Evolutionary conservation across 2,888 invertebrate species (phyloP).

Genomic region (Nematopogon swammerdamellus): DNA sequence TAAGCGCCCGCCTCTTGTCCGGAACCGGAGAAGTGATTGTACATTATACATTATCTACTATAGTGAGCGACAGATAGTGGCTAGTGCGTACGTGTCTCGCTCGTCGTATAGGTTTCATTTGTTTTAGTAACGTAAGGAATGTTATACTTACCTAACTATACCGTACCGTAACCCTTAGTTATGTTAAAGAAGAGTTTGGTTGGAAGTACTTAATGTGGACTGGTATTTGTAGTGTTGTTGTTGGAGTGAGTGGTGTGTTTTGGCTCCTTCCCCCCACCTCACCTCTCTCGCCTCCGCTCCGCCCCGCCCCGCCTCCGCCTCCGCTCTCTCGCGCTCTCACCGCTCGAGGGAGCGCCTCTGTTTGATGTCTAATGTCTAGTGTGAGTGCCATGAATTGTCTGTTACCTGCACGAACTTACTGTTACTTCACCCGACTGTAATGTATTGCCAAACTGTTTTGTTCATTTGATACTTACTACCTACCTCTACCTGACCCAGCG

Average conservation of each 20-base stretch:
- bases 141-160: too few species aligned
- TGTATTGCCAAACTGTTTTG: slow-evolving; percentile 51
- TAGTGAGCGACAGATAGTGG: slow-evolving; percentile 56
- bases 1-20: slow-evolving; percentile 49
- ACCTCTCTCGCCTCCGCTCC: slow-evolving; percentile 1
- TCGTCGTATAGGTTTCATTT: slow-evolving; percentile 49
- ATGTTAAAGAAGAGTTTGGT: slow-evolving; percentile 34
- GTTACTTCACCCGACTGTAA: slow-evolving; percentile 23
- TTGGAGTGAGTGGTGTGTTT: slow-evolving; percentile 37
- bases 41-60: slow-evolving; percentile 33
- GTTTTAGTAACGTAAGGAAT: slow-evolving; percentile 55
- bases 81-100: slow-evolving; percentile 41
- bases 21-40: slow-evolving; percentile 46
- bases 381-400: slow-evolving; percentile 11
- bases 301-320: background rate
- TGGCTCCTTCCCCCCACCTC: slow-evolving; percentile 37
- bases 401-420: slow-evolving; percentile 47
- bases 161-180: slow-evolving; percentile 53
- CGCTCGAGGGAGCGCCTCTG: slow-evolving; percentile 17
- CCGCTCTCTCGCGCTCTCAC: too few species aligned
- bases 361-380: slow-evolving; percentile 16
- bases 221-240: slow-evolving; percentile 21
- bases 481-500: slow-evolving; percentile 41
- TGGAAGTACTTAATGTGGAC: background rate
- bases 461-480: slow-evolving; percentile 29